A percentile compares a stretch with the other conserved stretches of the same genome.
Evolutionary conservation across 1,140 invertebrate genomes (phyloP).

Genomic region (Bombus superbus): DNA sequence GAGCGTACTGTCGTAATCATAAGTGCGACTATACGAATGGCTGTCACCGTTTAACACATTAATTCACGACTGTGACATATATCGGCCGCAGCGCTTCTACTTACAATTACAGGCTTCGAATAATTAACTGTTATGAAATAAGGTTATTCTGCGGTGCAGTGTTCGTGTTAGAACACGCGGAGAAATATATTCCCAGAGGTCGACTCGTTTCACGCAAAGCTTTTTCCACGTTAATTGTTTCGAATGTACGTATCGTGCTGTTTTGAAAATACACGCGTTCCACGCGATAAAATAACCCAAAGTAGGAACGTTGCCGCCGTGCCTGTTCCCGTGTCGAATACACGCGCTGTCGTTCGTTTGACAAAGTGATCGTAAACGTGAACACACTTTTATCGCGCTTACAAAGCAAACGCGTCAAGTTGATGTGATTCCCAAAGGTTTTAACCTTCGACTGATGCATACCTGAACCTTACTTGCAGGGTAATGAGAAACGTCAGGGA

Average conservation of each 20-base stretch:
- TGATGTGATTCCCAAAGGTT: constrained; percentile 2
- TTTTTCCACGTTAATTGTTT: not conserved
- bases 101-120: not conserved
- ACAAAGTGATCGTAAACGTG: not conserved
- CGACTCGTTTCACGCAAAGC: not conserved
- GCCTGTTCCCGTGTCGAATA: not conserved
- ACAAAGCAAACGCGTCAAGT: constrained; percentile 1
- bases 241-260: not conserved
- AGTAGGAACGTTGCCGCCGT: not conserved
- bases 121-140: not conserved
- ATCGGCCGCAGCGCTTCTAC: not conserved
- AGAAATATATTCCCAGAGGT: not conserved
- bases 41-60: not conserved
- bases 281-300: not conserved
- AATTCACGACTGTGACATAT: not conserved
- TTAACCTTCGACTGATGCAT: constrained; percentile 2
- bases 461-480: constrained; percentile 16
- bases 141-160: not conserved
- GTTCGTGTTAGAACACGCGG: no score
- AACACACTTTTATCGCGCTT: not conserved
- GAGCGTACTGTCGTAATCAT: not conserved
- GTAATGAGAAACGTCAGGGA: constrained; percentile 45
- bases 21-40: no score
- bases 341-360: not conserved
- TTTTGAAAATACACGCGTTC: not conserved